phyloP scores from a whole-genome alignment of 2,797 vertebrate species.

The Clarias platycephalus region DNA sequence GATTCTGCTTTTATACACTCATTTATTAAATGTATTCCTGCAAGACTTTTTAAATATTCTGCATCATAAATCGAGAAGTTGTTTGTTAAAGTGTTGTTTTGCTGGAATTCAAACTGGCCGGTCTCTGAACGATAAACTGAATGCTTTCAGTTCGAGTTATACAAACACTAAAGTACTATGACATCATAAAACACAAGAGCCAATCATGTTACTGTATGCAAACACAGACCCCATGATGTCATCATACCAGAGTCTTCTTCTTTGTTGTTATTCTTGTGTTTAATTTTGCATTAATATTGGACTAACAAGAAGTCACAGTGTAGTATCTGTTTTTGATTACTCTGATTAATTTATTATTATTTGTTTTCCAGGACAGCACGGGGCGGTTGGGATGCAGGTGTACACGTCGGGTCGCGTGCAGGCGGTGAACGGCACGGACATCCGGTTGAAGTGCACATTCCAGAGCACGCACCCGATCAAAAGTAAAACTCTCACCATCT shows the following conservation, averaged over 20 bases:
- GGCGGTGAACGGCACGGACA: constrained; percentile 87
- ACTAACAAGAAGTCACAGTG: background rate
- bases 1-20: background rate
- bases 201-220: background rate
- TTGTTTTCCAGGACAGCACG: constrained; percentile 71
- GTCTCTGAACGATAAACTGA: background rate
- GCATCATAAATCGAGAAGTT: background rate
- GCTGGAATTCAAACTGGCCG: background rate
- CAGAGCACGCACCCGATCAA: constrained; percentile 72
- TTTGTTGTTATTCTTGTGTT: background rate
- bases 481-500: constrained; percentile 67
- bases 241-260: background rate
- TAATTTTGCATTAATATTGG: background rate
- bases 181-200: background rate
- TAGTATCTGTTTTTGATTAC: background rate
- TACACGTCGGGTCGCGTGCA: constrained; percentile 79
- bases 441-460: constrained; percentile 89
- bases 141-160: background rate
- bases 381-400: constrained; percentile 77
- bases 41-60: background rate
- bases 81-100: background rate
- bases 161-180: background rate
- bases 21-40: background rate
- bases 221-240: background rate
- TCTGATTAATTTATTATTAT: background rate